Percentiles rank a stretch among this genome's conserved stretches.
phyloP scores from a whole-genome alignment of 2,888 invertebrate species.

The Arctia plantaginis region DNA sequence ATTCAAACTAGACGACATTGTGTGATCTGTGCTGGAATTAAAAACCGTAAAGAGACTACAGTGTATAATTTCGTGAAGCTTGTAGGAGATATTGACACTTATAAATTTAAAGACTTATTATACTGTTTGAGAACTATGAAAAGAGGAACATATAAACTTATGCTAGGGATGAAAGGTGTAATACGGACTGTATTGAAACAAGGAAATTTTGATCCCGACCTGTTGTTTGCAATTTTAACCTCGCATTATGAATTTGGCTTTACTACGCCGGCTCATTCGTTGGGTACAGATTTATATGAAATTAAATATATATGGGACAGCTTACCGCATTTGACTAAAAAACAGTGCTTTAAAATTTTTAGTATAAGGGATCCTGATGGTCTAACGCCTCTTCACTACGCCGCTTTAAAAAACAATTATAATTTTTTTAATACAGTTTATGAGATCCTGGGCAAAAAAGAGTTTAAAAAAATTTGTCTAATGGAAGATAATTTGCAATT shows the following conservation, averaged over 20 bases:
- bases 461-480: neutral
- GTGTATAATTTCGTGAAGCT: neutral
- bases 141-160: neutral
- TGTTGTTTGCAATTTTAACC: neutral
- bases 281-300: neutral
- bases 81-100: neutral
- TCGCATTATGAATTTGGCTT: neutral
- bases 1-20: neutral
- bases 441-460: neutral
- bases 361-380: neutral
- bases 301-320: neutral
- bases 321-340: neutral
- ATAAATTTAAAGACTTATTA: slow-evolving; percentile 4
- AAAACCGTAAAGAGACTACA: neutral
- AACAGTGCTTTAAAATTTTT: neutral
- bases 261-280: neutral
- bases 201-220: neutral
- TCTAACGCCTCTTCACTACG: slow-evolving; percentile 2
- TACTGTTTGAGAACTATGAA: neutral
- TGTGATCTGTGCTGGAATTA: neutral
- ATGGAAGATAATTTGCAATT: neutral
- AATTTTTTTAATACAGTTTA: neutral
- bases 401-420: slow-evolving; percentile 2
- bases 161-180: too few species aligned
- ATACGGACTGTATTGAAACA: neutral